Conservation (phyloP, 2,113 vertebrate species). For the Hassar affinis region DNA sequence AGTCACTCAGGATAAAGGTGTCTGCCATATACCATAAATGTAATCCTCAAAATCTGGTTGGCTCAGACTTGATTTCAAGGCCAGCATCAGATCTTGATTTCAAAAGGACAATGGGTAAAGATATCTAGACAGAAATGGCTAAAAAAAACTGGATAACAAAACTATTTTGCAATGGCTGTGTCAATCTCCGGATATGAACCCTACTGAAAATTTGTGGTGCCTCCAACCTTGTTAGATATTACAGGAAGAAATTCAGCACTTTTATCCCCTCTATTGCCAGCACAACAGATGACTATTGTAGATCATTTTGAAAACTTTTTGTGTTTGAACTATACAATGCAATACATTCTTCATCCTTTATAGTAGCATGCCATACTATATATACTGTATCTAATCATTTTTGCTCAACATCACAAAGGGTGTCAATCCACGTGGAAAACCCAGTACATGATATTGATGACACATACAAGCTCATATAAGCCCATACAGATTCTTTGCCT, state of each 20-base stretch:
- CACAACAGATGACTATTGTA: background rate
- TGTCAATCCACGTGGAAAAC: no score
- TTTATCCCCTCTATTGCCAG: background rate
- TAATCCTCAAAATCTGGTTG: no score
- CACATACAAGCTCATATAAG: background rate
- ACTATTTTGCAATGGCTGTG: background rate
- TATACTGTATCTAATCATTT: background rate
- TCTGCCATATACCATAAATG: no score
- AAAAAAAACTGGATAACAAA: background rate
- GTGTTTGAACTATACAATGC: background rate
- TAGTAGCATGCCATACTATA: no score
- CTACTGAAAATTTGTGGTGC: background rate
- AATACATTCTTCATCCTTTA: background rate
- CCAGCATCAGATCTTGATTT: background rate
- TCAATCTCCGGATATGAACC: background rate
- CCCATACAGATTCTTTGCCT: constrained; percentile 35
- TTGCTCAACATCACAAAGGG: background rate
- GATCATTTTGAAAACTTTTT: background rate
- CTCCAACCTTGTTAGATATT: background rate
- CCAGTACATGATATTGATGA: background rate
- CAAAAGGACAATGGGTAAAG: background rate
- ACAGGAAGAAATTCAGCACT: background rate
- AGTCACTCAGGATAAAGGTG: no score
- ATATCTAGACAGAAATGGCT: background rate
- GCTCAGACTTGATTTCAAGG: no score